phyloP scores from a whole-genome alignment of 2,888 invertebrate genomes.

The Sinopyrophorus schimmeli region DNA sequence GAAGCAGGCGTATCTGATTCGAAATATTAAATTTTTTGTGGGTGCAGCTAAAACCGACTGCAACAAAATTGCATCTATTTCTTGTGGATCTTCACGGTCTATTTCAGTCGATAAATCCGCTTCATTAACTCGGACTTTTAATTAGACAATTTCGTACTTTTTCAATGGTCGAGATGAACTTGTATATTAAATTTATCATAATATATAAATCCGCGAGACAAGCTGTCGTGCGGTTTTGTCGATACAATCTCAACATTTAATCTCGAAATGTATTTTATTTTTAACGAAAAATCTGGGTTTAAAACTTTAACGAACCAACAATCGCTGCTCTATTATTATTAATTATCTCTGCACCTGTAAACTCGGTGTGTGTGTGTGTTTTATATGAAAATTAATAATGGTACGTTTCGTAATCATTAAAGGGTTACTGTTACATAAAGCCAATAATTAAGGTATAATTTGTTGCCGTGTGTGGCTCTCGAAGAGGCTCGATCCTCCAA shows the following conservation, averaged over 20 bases:
- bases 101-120: slow-evolving; percentile 23
- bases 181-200: slow-evolving; percentile 6
- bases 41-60: no score
- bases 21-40: no score
- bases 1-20: no score
- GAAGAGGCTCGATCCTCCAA: no score
- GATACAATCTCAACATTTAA: slow-evolving; percentile 3
- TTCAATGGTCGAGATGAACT: slow-evolving; percentile 9
- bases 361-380: no score
- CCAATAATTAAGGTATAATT: not conserved
- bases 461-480: no score
- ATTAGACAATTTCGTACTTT: slow-evolving; percentile 24
- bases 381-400: slow-evolving; percentile 3
- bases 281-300: not conserved
- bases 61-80: no score
- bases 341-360: slow-evolving; percentile 6
- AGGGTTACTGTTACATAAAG: slow-evolving; percentile 7
- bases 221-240: slow-evolving; percentile 1
- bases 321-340: slow-evolving; percentile 5
- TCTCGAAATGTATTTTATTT: slow-evolving; percentile 3
- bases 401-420: not conserved
- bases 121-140: slow-evolving; percentile 25
- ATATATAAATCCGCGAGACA: slow-evolving; percentile 7
- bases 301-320: no score
- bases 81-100: slow-evolving; percentile 32